Evolutionary conservation across 1,140 invertebrate species (phyloP).

Genomic region (Venustaconcha ellipsiformis): DNA sequence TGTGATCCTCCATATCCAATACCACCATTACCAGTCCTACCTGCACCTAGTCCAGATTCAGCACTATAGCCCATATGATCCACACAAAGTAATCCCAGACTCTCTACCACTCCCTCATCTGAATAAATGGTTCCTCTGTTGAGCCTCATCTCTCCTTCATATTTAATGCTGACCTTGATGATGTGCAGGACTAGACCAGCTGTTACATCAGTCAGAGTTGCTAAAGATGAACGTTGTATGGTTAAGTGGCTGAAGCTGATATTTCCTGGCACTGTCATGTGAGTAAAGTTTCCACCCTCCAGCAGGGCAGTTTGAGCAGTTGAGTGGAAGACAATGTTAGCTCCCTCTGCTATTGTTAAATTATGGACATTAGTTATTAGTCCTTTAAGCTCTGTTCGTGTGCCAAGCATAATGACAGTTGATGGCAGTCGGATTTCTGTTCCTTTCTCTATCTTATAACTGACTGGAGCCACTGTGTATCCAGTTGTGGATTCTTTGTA

Average conservation of each 20-base stretch:
- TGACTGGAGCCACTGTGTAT: slow-evolving; percentile 58
- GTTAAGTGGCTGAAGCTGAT: slow-evolving; percentile 47
- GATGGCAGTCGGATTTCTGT: slow-evolving; percentile 52
- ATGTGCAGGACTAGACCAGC: slow-evolving; percentile 40
- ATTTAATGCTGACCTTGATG: slow-evolving; percentile 47
- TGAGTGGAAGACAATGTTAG: slow-evolving; percentile 46
- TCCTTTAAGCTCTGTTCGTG: slow-evolving; percentile 46
- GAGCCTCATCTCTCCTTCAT: slow-evolving; percentile 44
- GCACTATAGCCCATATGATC: slow-evolving; percentile 41
- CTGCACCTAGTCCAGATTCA: slow-evolving; percentile 37
- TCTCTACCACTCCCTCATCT: slow-evolving; percentile 47
- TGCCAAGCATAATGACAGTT: slow-evolving; percentile 55
- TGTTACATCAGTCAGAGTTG: slow-evolving; percentile 40
- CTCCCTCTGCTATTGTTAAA: slow-evolving; percentile 53
- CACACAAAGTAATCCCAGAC: slow-evolving; percentile 42
- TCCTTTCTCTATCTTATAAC: slow-evolving; percentile 46
- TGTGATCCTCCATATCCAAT: slow-evolving; percentile 51
- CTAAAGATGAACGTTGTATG: slow-evolving; percentile 49
- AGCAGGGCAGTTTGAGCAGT: slow-evolving; percentile 55
- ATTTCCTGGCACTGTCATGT: slow-evolving; percentile 50
- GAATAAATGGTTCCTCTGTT: slow-evolving; percentile 50
- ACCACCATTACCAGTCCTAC: slow-evolving; percentile 23
- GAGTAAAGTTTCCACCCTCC: slow-evolving; percentile 41
- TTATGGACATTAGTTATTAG: slow-evolving; percentile 54
- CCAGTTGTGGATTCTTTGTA: slow-evolving; percentile 53